Conservation (phyloP, 2,113 vertebrate species). For the Calyptomena viridis region DNA sequence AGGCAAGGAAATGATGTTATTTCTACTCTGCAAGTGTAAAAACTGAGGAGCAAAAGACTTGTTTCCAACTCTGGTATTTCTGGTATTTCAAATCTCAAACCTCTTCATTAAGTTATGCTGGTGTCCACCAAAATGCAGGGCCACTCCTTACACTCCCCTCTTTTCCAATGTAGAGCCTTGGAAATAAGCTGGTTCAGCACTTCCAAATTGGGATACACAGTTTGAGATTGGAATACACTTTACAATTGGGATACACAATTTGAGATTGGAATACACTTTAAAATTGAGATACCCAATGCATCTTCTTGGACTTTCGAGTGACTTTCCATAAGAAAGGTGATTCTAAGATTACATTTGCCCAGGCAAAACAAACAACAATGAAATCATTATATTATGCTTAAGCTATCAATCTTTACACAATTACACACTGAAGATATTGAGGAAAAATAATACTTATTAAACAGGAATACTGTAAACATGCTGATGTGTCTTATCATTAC, state of each 20-base stretch:
- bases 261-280: no score
- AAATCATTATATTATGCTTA: background rate
- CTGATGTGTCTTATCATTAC: background rate
- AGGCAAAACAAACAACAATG: background rate
- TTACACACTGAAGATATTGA: fast-evolving
- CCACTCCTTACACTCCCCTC: background rate
- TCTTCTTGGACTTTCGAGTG: background rate
- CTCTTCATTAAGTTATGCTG: background rate
- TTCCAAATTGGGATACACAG: background rate
- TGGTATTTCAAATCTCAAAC: background rate
- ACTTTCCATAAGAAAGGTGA: background rate
- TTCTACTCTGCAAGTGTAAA: background rate
- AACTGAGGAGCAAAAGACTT: background rate
- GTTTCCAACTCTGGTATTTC: background rate
- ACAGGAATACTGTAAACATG: background rate
- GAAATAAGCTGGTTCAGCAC: background rate
- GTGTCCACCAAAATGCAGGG: background rate
- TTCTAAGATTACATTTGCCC: background rate
- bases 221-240: background rate
- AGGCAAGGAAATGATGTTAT: background rate
- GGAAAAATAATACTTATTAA: background rate
- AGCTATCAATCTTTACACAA: background rate
- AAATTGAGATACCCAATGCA: no score
- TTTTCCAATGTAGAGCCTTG: background rate
- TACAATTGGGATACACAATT: background rate